Conservation (phyloP, 2,113 vertebrate genomes). For the Alligator sinensis region DNA sequence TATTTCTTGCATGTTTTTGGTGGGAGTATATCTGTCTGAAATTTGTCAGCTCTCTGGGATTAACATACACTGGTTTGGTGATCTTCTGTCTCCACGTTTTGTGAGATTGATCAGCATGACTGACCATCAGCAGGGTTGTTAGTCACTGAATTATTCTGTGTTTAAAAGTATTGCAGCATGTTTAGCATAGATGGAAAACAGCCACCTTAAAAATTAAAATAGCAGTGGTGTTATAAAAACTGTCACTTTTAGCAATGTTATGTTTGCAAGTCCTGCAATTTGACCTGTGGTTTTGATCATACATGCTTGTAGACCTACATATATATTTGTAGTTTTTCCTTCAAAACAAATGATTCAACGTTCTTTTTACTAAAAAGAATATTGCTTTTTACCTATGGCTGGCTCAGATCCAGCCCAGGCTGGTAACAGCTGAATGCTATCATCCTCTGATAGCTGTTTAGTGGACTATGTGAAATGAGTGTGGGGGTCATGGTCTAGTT, state of each 20-base stretch:
- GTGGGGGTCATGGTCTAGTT: not conserved
- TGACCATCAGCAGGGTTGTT: not conserved
- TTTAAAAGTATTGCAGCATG: not conserved
- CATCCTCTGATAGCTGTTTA: not conserved
- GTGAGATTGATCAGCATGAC: not conserved
- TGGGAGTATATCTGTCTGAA: accelerated
- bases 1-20: not conserved
- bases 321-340: not conserved
- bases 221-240: not conserved
- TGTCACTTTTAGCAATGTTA: not conserved
- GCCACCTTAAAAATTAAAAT: not conserved
- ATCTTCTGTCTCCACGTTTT: not conserved
- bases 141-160: not conserved
- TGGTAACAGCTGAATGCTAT: not conserved
- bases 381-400: not conserved
- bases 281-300: not conserved
- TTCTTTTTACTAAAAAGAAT: not conserved
- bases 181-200: not conserved
- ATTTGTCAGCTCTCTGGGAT: not conserved
- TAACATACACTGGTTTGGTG: not conserved
- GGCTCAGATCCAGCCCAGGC: not conserved
- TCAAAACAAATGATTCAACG: not conserved
- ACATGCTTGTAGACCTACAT: not conserved
- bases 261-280: not conserved
- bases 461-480: not conserved